phyloP scores from a whole-genome alignment of 92 coral and sea anemone genomes.

The Palythoa caribaeorum region DNA sequence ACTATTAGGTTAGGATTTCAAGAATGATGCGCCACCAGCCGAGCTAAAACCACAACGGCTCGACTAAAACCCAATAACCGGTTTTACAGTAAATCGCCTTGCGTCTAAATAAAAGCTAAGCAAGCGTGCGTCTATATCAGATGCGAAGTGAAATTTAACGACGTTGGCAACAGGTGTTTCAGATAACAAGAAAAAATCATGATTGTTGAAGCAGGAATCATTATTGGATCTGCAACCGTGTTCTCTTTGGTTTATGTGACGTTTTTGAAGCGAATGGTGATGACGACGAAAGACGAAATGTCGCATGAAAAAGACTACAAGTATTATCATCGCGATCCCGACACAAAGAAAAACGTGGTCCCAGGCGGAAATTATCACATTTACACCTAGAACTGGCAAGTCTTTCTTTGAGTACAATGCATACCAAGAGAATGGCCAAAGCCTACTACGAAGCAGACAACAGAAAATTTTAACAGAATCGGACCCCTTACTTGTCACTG shows the following conservation, averaged over 20 bases:
- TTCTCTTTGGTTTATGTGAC: constrained; percentile 78
- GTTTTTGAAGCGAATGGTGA: constrained; percentile 83
- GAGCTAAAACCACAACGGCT: not conserved
- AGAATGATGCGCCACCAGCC: not conserved
- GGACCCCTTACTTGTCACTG: not conserved
- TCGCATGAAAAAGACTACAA: constrained; percentile 70
- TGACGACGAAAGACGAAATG: constrained; percentile 71
- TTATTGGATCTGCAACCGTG: constrained; percentile 74
- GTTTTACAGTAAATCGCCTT: not conserved
- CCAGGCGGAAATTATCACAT: constrained; percentile 52
- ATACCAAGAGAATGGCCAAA: not conserved
- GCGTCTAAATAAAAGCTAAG: constrained; percentile 6
- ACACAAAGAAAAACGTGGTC: constrained; percentile 36
- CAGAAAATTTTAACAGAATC: not conserved
- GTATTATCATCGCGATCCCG: constrained; percentile 27
- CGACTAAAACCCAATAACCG: constrained; percentile 16
- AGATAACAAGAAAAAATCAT: constrained; percentile 10
- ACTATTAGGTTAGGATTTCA: not conserved
- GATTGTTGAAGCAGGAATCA: constrained; percentile 77
- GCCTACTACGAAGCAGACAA: not conserved
- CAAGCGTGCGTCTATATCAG: not conserved
- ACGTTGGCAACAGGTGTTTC: not conserved
- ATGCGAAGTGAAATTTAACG: not conserved
- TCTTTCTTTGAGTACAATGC: not conserved
- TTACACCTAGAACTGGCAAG: constrained; percentile 27